A percentile compares a stretch with the other conserved stretches of the same genome.
Conservation (phyloP, 2,888 invertebrate genomes). For the Torymus tubicola region DNA sequence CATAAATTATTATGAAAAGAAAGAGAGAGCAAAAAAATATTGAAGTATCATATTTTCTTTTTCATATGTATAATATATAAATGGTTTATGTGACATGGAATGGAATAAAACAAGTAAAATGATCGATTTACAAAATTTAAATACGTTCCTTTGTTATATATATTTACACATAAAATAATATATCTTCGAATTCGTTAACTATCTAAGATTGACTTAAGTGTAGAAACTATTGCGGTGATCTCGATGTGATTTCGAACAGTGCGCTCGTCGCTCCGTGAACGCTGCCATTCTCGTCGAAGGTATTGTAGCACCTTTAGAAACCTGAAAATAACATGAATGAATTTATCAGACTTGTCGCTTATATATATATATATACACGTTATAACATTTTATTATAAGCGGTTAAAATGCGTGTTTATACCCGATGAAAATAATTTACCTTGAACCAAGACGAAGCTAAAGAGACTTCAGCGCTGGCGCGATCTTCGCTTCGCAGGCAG, state of each 20-base stretch:
- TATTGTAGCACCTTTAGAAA: conserved; percentile 73
- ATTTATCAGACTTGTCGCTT: background rate
- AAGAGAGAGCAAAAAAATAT: conserved; percentile 38
- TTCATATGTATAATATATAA: conserved; percentile 16
- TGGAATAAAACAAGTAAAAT: conserved; percentile 56
- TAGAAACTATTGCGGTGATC: conserved; percentile 72
- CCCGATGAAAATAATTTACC: conserved; percentile 61
- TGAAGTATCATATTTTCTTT: conserved; percentile 26
- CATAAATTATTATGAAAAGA: conserved; percentile 52
- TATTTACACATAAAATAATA: conserved; percentile 55
- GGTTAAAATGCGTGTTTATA: no score
- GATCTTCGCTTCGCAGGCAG: conserved; percentile 78
- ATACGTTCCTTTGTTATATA: conserved; percentile 43
- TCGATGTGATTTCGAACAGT: conserved; percentile 72
- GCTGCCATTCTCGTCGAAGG: conserved; percentile 73
- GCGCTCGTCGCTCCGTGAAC: conserved; percentile 73
- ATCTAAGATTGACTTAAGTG: conserved; percentile 58
- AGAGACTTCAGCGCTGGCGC: conserved; percentile 77
- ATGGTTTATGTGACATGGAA: conserved; percentile 53
- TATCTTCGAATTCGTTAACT: conserved; percentile 50
- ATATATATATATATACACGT: no score
- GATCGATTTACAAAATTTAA: conserved; percentile 57
- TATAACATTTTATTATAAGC: no score
- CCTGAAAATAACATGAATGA: conserved; percentile 61
- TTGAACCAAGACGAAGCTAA: conserved; percentile 77